phyloP scores from a whole-genome alignment of 1,140 invertebrate genomes.

The Pinna nobilis region DNA sequence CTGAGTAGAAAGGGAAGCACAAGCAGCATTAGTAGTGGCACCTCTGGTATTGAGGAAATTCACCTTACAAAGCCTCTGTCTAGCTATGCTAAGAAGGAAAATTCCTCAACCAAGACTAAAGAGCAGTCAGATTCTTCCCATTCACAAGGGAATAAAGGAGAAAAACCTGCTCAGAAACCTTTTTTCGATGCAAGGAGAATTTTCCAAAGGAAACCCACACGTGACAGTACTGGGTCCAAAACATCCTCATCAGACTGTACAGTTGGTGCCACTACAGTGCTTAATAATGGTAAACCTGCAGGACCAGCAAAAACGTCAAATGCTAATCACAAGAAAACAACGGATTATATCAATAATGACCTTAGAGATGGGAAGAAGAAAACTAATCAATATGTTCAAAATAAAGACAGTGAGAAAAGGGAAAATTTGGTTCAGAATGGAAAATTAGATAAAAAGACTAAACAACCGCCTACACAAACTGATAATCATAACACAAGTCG shows the following conservation, averaged over 20 bases:
- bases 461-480: slow-evolving; percentile 27
- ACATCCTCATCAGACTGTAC: not conserved
- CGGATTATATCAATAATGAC: slow-evolving; percentile 71
- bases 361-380: slow-evolving; percentile 65
- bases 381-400: slow-evolving; percentile 56
- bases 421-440: slow-evolving; percentile 38
- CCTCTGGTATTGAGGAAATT: slow-evolving; percentile 61
- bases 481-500: not conserved
- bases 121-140: not conserved
- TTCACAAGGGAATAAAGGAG: not conserved
- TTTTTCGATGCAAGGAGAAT: slow-evolving; percentile 69
- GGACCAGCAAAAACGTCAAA: slow-evolving; percentile 48
- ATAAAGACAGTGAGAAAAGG: slow-evolving; percentile 37
- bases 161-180: slow-evolving; percentile 39
- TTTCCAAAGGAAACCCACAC: slow-evolving; percentile 56
- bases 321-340: slow-evolving; percentile 55
- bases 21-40: slow-evolving; percentile 61
- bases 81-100: slow-evolving; percentile 35
- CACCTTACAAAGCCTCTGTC: slow-evolving; percentile 42
- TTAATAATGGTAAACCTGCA: slow-evolving; percentile 68
- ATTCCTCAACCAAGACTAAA: slow-evolving; percentile 38
- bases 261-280: slow-evolving; percentile 52
- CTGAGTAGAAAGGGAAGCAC: slow-evolving; percentile 52
- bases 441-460: slow-evolving; percentile 36
- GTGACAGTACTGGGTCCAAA: slow-evolving; percentile 4